Evolutionary conservation across 1,140 invertebrate species (phyloP).

Genomic region (Druon quercuslanigerum): DNA sequence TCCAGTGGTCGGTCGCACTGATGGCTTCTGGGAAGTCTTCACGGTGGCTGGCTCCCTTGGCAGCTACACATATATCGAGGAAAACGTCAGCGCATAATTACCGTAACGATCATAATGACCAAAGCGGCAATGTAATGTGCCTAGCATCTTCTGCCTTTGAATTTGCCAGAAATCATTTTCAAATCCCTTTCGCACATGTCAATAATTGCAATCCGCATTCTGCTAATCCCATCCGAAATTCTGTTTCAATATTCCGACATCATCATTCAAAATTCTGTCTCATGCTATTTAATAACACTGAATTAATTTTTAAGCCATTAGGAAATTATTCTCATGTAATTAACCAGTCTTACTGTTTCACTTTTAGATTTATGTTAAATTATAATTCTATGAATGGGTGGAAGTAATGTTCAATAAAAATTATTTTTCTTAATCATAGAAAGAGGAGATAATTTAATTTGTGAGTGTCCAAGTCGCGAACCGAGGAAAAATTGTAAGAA

Average conservation of each 20-base stretch:
- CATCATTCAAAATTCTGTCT: neutral
- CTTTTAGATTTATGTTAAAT: too few relatives aligned
- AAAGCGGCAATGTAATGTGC: slow-evolving; percentile 34
- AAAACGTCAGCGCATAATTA: slow-evolving; percentile 68
- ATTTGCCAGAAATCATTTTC: neutral
- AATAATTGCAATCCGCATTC: neutral
- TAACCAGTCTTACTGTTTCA: neutral
- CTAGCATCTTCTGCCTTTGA: slow-evolving; percentile 8
- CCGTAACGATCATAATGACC: slow-evolving; percentile 61
- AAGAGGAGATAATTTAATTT: too few relatives aligned
- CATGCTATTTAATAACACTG: neutral
- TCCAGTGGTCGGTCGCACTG: slow-evolving; percentile 49
- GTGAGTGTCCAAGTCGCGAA: too few relatives aligned
- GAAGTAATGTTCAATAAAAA: too few relatives aligned
- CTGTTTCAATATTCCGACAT: neutral
- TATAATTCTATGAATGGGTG: too few relatives aligned
- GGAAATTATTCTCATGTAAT: neutral
- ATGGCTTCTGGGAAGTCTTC: slow-evolving; percentile 67
- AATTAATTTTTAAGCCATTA: slow-evolving; percentile 6
- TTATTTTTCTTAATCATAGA: too few relatives aligned
- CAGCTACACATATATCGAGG: slow-evolving; percentile 49
- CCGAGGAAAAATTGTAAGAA: too few relatives aligned
- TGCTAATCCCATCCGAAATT: neutral
- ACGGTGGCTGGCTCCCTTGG: slow-evolving; percentile 50
- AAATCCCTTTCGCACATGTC: neutral